Conservation (phyloP, 2,113 vertebrate species). For the Esox niger region DNA sequence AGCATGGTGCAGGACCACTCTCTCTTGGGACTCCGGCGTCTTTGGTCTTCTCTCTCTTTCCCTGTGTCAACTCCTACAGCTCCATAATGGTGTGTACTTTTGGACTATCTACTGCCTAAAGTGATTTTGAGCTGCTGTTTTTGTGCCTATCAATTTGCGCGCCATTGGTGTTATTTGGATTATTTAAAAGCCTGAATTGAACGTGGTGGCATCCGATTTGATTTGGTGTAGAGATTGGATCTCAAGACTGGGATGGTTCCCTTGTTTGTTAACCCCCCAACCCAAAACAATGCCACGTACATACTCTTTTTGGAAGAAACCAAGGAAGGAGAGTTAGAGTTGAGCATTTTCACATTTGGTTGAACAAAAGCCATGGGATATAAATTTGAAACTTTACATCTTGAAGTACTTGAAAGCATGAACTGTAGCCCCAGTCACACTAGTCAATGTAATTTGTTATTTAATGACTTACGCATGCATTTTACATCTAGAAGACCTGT, state of each 20-base stretch:
- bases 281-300: neutral
- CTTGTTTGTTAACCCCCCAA: neutral
- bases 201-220: neutral
- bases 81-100: conserved; percentile 90
- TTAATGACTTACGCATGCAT: neutral
- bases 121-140: conserved; percentile 19
- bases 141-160: conserved; percentile 2
- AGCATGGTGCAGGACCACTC: conserved; percentile 80
- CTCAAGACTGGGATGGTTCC: conserved; percentile 14
- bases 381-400: neutral
- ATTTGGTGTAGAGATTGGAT: conserved; percentile 4
- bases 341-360: neutral
- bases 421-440: neutral
- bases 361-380: conserved; percentile 24
- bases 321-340: neutral
- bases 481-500: neutral
- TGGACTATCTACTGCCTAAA: conserved; percentile 46
- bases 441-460: neutral
- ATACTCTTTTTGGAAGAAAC: neutral
- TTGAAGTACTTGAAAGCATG: neutral
- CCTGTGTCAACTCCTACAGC: conserved; percentile 64
- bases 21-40: conserved; percentile 79
- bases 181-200: neutral
- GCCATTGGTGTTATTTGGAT: conserved; percentile 39
- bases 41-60: conserved; percentile 51